phyloP scores from a whole-genome alignment of 2,888 invertebrate species.

The Drosophila niveifrons region DNA sequence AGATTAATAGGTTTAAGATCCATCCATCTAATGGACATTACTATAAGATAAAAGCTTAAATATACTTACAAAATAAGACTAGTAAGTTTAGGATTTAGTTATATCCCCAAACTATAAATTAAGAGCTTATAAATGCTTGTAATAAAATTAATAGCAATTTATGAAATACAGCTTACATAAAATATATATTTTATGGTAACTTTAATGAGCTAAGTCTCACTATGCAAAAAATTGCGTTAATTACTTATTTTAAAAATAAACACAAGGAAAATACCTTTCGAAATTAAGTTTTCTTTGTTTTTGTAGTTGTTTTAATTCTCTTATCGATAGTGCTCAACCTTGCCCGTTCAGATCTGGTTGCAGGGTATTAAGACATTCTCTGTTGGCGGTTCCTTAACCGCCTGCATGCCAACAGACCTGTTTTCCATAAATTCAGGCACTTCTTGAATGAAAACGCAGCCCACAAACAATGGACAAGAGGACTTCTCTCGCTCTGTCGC shows the following conservation, averaged over 20 bases:
- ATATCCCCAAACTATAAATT: too few relatives aligned
- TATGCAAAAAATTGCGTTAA: too few relatives aligned
- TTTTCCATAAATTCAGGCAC: conserved; percentile 71
- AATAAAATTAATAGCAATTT: too few relatives aligned
- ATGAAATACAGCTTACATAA: too few relatives aligned
- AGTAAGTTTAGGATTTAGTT: neutral
- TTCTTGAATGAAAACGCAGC: conserved; percentile 73
- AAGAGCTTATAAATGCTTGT: too few relatives aligned
- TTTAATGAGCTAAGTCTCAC: too few relatives aligned
- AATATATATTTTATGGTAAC: too few relatives aligned
- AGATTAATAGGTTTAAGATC: neutral
- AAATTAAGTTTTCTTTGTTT: too few relatives aligned
- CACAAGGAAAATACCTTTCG: too few relatives aligned
- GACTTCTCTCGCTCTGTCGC: conserved; percentile 30
- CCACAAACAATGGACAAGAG: conserved; percentile 60
- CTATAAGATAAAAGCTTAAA: too few relatives aligned
- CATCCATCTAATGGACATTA: too few relatives aligned
- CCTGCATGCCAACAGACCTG: conserved; percentile 75
- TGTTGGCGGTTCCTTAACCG: conserved; percentile 53
- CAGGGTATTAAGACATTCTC: conserved; percentile 22
- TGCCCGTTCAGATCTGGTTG: neutral
- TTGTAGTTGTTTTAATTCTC: neutral
- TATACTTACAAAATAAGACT: neutral
- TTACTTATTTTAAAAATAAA: too few relatives aligned
- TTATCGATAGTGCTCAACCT: neutral